Conservation (phyloP, 2,888 invertebrate species). For the Philereme transversata region DNA sequence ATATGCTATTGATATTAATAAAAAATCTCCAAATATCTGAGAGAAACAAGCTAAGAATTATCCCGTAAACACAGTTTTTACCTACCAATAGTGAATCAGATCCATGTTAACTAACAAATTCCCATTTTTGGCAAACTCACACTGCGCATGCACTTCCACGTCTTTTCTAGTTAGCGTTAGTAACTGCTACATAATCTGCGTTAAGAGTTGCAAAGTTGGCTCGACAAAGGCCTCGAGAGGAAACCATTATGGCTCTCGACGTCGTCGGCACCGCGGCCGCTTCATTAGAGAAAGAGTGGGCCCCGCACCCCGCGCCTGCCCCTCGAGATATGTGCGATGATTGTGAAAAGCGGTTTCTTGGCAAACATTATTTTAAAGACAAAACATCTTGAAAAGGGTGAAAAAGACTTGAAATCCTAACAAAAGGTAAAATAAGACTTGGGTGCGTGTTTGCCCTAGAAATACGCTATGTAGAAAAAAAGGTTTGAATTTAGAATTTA, state of each 20-base stretch:
- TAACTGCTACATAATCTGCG: slow-evolving; percentile 24
- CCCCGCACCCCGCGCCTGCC: slow-evolving; percentile 32
- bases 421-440: no score
- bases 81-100: no score
- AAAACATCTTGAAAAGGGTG: no score
- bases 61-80: no score
- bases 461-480: no score
- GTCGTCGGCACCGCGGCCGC: slow-evolving; percentile 66
- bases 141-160: slow-evolving; percentile 51
- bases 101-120: slow-evolving; percentile 7
- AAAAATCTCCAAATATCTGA: no score
- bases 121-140: slow-evolving; percentile 30
- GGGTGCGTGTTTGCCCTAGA: no score
- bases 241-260: slow-evolving; percentile 78
- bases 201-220: slow-evolving; percentile 74
- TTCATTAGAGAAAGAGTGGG: slow-evolving; percentile 71
- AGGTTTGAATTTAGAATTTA: no score
- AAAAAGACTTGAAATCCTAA: no score
- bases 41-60: no score
- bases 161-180: slow-evolving; percentile 63
- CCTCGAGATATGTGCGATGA: slow-evolving; percentile 20
- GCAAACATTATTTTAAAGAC: slow-evolving; percentile 3
- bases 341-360: slow-evolving; percentile 15
- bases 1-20: no score
- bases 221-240: slow-evolving; percentile 77